Conservation (phyloP, 92 coral and sea anemone genomes). For the Isaurus tuberculatus region DNA sequence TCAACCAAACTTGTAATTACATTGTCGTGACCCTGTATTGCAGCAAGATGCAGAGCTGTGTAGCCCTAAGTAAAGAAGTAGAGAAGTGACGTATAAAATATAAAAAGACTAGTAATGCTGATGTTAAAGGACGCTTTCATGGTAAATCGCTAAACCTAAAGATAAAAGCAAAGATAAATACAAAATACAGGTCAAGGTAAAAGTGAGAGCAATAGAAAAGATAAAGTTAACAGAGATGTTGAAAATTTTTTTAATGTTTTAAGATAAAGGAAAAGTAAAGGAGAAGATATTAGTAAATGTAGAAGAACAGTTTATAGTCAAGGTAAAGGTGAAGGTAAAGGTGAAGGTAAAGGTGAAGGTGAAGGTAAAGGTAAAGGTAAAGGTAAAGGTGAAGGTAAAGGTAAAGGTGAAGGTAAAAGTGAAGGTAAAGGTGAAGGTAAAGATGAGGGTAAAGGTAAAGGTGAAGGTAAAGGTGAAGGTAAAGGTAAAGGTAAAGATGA, state of each 20-base stretch:
- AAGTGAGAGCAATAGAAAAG: too few species aligned
- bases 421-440: background rate
- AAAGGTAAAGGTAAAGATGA: background rate
- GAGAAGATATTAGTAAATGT: background rate
- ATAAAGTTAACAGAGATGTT: too few species aligned
- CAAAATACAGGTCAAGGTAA: too few species aligned
- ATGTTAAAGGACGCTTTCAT: background rate
- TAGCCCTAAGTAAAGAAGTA: conserved; percentile 72
- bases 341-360: background rate
- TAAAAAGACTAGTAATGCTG: background rate
- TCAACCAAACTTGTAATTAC: conserved; percentile 73
- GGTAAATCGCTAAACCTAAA: background rate
- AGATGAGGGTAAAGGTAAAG: background rate
- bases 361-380: background rate
- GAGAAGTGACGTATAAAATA: background rate
- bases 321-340: background rate
- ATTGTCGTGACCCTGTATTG: conserved; percentile 77
- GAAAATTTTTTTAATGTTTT: too few species aligned
- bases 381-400: background rate
- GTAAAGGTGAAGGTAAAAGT: background rate
- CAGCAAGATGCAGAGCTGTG: conserved; percentile 89
- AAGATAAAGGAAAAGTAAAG: background rate
- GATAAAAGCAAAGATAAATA: too few species aligned
- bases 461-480: background rate
- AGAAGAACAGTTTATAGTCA: background rate